Conservation (phyloP, 1,140 invertebrate species). For the Agrilus planipennis region DNA sequence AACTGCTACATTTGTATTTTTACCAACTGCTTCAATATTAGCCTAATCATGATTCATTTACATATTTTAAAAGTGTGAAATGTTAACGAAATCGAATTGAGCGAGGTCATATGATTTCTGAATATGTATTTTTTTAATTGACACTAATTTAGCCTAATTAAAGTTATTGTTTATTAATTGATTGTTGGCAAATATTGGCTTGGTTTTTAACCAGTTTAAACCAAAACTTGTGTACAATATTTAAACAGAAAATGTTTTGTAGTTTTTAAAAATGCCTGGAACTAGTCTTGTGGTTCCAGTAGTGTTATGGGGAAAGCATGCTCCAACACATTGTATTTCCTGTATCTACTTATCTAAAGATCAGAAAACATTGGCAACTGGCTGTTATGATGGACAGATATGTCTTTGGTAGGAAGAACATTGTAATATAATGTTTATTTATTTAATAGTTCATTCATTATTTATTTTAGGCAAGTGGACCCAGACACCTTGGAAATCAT, state of each 20-base stretch:
- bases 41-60: too few species aligned
- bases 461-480: constrained; percentile 53
- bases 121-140: too few species aligned
- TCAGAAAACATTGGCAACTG: constrained; percentile 87
- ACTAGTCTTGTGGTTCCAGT: constrained; percentile 92
- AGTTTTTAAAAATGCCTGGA: constrained; percentile 54
- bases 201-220: not conserved
- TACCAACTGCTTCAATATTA: too few species aligned
- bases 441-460: constrained; percentile 3
- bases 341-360: constrained; percentile 85
- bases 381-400: constrained; percentile 96
- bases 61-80: too few species aligned
- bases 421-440: not conserved
- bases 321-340: constrained; percentile 94
- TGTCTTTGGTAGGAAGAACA: constrained; percentile 66
- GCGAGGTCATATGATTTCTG: too few species aligned
- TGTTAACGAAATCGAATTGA: too few species aligned
- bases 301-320: constrained; percentile 90
- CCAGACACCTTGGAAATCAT: constrained; percentile 78
- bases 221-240: too few species aligned
- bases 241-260: constrained; percentile 2
- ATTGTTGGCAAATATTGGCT: not conserved
- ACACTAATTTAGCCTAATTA: constrained; percentile 21
- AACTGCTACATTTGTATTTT: too few species aligned
- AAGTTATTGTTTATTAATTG: constrained; percentile 4